phyloP scores from a whole-genome alignment of 2,888 invertebrate genomes.

The Cephus nigrinus region DNA sequence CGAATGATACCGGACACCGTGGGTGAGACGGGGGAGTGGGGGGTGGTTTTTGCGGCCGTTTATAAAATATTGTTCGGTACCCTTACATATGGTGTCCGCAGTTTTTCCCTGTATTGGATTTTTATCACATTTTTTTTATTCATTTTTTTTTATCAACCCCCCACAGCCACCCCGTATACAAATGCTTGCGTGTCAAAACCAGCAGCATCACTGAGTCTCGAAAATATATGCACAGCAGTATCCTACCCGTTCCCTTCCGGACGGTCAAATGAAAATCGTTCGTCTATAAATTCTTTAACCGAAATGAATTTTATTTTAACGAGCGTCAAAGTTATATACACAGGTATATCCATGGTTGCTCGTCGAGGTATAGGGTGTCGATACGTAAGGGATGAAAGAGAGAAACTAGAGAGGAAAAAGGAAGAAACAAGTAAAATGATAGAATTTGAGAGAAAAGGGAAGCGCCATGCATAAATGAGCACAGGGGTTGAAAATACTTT shows the following conservation, averaged over 20 bases:
- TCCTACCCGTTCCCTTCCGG: not conserved
- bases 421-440: constrained; percentile 22
- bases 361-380: not conserved
- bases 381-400: not conserved
- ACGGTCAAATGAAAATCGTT: not conserved
- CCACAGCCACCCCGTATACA: not conserved
- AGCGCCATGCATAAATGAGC: constrained; percentile 23
- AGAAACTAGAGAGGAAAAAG: not conserved
- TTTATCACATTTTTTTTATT: not conserved
- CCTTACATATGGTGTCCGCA: constrained; percentile 1
- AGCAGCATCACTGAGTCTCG: not conserved
- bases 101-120: constrained; percentile 1
- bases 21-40: not conserved
- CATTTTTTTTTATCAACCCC: not conserved
- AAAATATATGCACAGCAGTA: constrained; percentile 2
- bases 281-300: not conserved
- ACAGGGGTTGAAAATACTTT: constrained; percentile 18
- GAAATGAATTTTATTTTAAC: not conserved
- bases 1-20: not conserved
- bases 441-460: constrained; percentile 13
- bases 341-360: not conserved
- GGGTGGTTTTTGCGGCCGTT: not conserved
- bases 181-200: not conserved
- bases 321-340: not conserved
- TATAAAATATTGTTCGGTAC: constrained; percentile 3